phyloP scores from a whole-genome alignment of 2,888 invertebrate species.

The Molorchus minor region DNA sequence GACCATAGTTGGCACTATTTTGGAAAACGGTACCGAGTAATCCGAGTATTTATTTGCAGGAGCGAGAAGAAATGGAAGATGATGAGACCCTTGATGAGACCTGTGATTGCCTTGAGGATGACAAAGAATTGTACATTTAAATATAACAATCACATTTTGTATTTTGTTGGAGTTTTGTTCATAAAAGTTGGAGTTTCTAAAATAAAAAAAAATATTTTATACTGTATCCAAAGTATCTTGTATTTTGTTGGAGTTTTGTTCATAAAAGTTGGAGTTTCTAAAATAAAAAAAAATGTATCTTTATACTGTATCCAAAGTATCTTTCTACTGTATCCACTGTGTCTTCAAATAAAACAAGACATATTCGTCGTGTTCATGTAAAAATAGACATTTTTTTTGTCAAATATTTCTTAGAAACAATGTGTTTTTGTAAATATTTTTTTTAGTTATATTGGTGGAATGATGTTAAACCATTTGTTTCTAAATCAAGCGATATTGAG shows the following conservation, averaged over 20 bases:
- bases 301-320: neutral
- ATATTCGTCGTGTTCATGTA: neutral
- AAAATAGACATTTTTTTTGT: neutral
- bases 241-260: too few species aligned
- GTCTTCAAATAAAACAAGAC: neutral
- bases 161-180: too few species aligned
- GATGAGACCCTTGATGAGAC: neutral
- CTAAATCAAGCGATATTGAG: slow-evolving; percentile 8
- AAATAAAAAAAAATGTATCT: neutral
- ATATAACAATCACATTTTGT: neutral
- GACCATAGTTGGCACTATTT: neutral
- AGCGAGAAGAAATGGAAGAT: neutral
- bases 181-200: neutral
- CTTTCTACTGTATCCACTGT: neutral
- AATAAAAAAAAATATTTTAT: neutral
- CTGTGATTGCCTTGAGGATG: neutral
- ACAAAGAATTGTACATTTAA: neutral
- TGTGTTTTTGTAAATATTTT: neutral
- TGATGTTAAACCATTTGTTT: neutral
- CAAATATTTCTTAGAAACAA: neutral
- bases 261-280: neutral
- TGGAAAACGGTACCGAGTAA: neutral
- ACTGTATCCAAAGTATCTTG: too few species aligned
- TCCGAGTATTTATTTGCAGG: too few species aligned
- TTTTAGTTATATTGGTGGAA: neutral